Conservation (phyloP, 2,797 vertebrate species). For the Micromesistius poutassou region DNA sequence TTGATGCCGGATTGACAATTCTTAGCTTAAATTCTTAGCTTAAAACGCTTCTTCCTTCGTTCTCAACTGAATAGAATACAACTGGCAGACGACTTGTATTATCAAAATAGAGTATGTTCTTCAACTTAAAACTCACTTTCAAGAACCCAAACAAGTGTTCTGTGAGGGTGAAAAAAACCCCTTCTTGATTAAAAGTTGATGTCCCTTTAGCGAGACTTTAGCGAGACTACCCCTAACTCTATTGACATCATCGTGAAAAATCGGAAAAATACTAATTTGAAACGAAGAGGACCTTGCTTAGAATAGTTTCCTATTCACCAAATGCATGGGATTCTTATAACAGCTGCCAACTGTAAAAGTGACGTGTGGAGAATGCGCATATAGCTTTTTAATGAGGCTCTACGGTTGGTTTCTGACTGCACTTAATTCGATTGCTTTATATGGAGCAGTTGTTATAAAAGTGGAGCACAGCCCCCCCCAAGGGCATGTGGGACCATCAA, state of each 20-base stretch:
- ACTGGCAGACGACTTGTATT: neutral
- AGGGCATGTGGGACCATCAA: neutral
- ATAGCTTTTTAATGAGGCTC: neutral
- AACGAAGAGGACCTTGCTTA: neutral
- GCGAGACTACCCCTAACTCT: neutral
- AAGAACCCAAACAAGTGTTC: neutral
- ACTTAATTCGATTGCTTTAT: slow-evolving; percentile 2
- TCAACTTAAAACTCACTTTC: neutral
- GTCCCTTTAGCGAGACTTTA: neutral
- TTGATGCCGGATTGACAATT: neutral
- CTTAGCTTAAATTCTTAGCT: neutral
- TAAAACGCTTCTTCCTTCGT: neutral
- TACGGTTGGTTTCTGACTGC: neutral
- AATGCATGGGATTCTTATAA: neutral
- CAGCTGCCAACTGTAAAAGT: neutral
- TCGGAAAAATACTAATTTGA: neutral
- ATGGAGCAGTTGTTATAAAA: neutral
- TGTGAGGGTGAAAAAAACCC: neutral
- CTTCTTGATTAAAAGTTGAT: neutral
- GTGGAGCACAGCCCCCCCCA: neutral
- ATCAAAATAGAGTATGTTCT: neutral
- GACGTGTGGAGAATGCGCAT: neutral
- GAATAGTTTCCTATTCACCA: neutral
- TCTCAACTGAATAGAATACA: neutral
- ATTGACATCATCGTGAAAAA: neutral